These are phyloP conservation scores for Acrobasis suavella DNA, from an alignment of 2,888 invertebrate species.

Conservation along the genomic window DNA sequence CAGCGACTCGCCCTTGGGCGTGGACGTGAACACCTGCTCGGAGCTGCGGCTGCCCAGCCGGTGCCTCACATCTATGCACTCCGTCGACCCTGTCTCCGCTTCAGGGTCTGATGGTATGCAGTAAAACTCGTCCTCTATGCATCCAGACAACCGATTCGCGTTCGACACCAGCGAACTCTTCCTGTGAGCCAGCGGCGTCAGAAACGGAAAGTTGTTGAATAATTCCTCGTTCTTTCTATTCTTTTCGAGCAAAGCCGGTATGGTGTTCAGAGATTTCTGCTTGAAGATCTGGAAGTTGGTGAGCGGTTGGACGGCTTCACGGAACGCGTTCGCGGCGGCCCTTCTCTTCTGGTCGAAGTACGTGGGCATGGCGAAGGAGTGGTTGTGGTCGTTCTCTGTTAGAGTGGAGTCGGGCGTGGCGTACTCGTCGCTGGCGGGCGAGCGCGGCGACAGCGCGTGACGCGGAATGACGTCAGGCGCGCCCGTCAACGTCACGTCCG, in stretches of 20 bases:
- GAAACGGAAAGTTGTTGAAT: conserved; percentile 81
- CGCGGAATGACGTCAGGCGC: conserved; percentile 68
- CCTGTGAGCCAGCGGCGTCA: conserved; percentile 82
- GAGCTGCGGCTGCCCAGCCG: conserved; percentile 53
- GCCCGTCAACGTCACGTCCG: conserved; percentile 57
- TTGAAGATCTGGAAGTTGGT: conserved; percentile 75
- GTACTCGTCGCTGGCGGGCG: conserved; percentile 58
- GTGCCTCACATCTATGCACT: conserved; percentile 58
- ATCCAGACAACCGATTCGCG: conserved; percentile 64
- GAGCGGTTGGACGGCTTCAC: conserved; percentile 63
- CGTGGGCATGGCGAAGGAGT: conserved; percentile 70
- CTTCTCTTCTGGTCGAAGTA: conserved; percentile 73
- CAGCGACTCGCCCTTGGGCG: conserved; percentile 52
- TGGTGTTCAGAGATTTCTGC: conserved; percentile 75
- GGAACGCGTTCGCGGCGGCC: conserved; percentile 52
- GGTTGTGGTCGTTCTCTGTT: conserved; percentile 45
- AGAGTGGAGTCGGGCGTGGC: conserved; percentile 58
- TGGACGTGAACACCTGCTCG: conserved; percentile 51
- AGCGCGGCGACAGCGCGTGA: conserved; percentile 42
- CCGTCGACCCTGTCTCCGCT: conserved; percentile 43
- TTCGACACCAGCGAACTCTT: conserved; percentile 67
- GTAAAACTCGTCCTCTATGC: conserved; percentile 76
- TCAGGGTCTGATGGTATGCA: conserved; percentile 66
- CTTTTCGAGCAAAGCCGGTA: conserved; percentile 66
- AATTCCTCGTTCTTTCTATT: conserved; percentile 66